These are phyloP conservation scores for Hormaphis cornu DNA, from an alignment of 1,140 invertebrate genomes.

Conservation along the genomic window DNA sequence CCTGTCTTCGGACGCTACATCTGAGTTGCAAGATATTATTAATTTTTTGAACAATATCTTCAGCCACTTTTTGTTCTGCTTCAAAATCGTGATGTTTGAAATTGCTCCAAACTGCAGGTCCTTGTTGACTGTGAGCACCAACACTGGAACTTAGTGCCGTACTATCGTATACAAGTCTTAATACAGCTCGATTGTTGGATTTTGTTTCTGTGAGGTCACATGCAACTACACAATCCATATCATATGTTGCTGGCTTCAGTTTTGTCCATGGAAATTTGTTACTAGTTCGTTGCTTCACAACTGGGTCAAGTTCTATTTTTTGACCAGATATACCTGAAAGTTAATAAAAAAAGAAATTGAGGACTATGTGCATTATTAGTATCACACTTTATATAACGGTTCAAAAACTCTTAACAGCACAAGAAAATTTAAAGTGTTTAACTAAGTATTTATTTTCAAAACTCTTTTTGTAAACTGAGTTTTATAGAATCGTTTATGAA, in stretches of 20 bases:
- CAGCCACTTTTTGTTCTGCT: slow-evolving; percentile 59
- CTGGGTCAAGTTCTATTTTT: slow-evolving; percentile 81
- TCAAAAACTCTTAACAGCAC: no score
- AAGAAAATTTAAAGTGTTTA: no score
- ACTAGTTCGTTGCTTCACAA: slow-evolving; percentile 53
- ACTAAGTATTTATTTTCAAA: no score
- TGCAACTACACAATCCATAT: slow-evolving; percentile 74
- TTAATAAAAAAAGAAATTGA: not conserved
- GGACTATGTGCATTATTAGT: no score
- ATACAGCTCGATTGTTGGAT: slow-evolving; percentile 44
- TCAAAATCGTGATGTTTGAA: slow-evolving; percentile 85
- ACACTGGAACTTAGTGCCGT: slow-evolving; percentile 24
- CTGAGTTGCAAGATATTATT: slow-evolving; percentile 76
- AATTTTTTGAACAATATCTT: slow-evolving; percentile 77
- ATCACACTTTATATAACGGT: no score
- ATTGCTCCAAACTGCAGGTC: slow-evolving; percentile 34
- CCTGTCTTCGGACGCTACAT: slow-evolving; percentile 64
- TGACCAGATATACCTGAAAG: slow-evolving; percentile 68
- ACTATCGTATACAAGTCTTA: slow-evolving; percentile 34
- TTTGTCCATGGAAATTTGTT: slow-evolving; percentile 61
- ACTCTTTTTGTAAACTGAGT: no score
- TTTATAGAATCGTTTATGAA: no score
- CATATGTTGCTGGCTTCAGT: slow-evolving; percentile 62
- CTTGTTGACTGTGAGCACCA: slow-evolving; percentile 14
- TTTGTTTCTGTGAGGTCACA: slow-evolving; percentile 69